Percentiles rank a stretch among this genome's conserved stretches.
phyloP scores from a whole-genome alignment of 2,888 invertebrate species.

The Pollenia labialis region DNA sequence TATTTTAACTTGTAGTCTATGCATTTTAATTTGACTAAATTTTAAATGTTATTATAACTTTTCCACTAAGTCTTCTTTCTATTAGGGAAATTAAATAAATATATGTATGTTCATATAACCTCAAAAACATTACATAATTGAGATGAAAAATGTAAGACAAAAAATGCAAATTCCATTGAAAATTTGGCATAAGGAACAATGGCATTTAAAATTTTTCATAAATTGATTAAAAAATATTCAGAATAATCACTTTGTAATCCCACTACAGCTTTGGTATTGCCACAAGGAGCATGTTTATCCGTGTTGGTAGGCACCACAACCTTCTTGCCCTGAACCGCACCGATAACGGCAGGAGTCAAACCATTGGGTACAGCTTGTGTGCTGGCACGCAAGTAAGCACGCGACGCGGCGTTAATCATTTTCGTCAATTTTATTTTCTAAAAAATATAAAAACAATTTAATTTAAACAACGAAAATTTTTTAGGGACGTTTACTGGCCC shows the following conservation, averaged over 20 bases:
- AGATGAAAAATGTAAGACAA: constrained; percentile 42
- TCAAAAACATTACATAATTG: constrained; percentile 75
- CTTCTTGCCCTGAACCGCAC: constrained; percentile 85
- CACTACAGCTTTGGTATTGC: constrained; percentile 86
- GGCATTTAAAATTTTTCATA: background rate
- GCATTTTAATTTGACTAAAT: too few species aligned
- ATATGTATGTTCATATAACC: constrained; percentile 60
- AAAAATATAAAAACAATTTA: constrained; percentile 35
- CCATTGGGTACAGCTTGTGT: constrained; percentile 89
- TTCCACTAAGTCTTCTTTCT: constrained; percentile 35
- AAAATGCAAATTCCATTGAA: background rate
- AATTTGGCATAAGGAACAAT: background rate
- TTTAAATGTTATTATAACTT: constrained; percentile 19
- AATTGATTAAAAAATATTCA: background rate
- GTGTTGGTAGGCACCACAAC: constrained; percentile 83
- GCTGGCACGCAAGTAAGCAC: constrained; percentile 87
- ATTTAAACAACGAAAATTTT: constrained; percentile 41
- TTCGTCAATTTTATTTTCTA: constrained; percentile 51
- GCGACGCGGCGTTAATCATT: constrained; percentile 88
- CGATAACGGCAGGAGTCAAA: constrained; percentile 86
- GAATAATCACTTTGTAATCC: constrained; percentile 86
- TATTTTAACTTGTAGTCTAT: background rate
- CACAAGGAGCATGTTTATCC: constrained; percentile 86
- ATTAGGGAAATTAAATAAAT: background rate
- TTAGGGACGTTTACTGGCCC: constrained; percentile 42